Evolutionary conservation across 2,888 invertebrate species (phyloP), one percentile per base, ranked within the genome.

Genomic region (Hyposoter didymator): DNA sequence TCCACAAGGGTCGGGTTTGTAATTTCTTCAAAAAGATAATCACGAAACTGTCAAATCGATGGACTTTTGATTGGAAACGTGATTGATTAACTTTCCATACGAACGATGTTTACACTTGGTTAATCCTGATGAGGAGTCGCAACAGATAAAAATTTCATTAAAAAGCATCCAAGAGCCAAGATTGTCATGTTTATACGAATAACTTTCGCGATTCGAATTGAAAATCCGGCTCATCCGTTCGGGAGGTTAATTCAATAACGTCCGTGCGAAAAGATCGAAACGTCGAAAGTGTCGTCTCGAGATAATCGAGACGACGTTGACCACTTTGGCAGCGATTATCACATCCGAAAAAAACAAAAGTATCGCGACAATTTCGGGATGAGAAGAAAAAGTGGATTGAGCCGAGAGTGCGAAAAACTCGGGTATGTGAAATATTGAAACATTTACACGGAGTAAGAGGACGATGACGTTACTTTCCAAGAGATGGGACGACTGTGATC

Each of bases 401-500:
- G 43, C 28, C 43, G 74, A 62, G 45, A n/a, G 7, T 45, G 52
- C 52, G 64, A 59, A 17, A 43, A 64, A 79, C 32, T 75, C 19
- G 35, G 70, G 70, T 49, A 62, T 80, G 62, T 80, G 49, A 72
- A 66, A 78, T 78, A 39, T 76, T 62, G 52, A 28, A 45, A 81
- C 73, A 70, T 82, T 69, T 45, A 84, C 86, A 86, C 85, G 84
- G 82, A 62, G 80, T 83, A 59, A 69, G 19, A 74, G 59, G 82
- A 78, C 87, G 88, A 72, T 87, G 88, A 88, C 90, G 89, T 91
- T 91, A 90, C 91, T 92, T 91, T 91, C 90, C 93, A 90, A 88
- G 92, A 91, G 93, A 92, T 92, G 92, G 92, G 92, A 92, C 92
- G 91, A 93, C 93, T 93, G 92, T 93, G 93, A 91, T 93, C 92